Percentiles rank a stretch among this genome's conserved stretches.
Conservation (phyloP, 2,888 invertebrate species). For the Dynastes maya region DNA sequence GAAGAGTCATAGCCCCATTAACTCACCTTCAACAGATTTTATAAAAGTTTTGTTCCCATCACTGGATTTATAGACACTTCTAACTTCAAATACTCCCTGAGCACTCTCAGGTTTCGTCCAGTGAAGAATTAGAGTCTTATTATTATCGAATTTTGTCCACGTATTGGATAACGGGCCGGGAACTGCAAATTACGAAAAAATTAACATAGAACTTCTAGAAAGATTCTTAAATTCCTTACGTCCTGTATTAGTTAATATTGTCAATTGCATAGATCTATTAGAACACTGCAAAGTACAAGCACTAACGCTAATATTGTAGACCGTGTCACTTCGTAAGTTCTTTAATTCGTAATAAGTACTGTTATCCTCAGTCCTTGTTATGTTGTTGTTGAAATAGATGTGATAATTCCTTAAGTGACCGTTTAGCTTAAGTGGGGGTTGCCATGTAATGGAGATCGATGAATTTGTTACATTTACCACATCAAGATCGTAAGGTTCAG, state of each 20-base stretch:
- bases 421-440: conserved; percentile 80
- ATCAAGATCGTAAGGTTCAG: conserved; percentile 75
- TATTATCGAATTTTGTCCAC: conserved; percentile 11
- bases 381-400: conserved; percentile 46
- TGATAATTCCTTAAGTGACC: conserved; percentile 82
- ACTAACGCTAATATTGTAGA: conserved; percentile 80
- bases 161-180: not conserved
- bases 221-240: conserved; percentile 62
- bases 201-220: not conserved
- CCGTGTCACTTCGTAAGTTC: conserved; percentile 75
- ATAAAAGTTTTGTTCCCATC: not conserved
- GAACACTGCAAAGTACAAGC: conserved; percentile 85
- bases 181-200: not conserved
- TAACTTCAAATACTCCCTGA: not conserved
- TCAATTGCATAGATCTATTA: conserved; percentile 64
- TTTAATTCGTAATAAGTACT: conserved; percentile 55
- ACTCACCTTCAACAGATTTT: not conserved
- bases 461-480: conserved; percentile 76
- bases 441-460: conserved; percentile 79
- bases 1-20: not conserved
- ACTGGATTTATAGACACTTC: not conserved
- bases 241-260: conserved; percentile 69
- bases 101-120: not conserved
- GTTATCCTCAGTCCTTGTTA: conserved; percentile 7
- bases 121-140: not conserved